Evolutionary conservation across 2,888 invertebrate species (phyloP).

Genomic region (Scaptomyza polygonia): DNA sequence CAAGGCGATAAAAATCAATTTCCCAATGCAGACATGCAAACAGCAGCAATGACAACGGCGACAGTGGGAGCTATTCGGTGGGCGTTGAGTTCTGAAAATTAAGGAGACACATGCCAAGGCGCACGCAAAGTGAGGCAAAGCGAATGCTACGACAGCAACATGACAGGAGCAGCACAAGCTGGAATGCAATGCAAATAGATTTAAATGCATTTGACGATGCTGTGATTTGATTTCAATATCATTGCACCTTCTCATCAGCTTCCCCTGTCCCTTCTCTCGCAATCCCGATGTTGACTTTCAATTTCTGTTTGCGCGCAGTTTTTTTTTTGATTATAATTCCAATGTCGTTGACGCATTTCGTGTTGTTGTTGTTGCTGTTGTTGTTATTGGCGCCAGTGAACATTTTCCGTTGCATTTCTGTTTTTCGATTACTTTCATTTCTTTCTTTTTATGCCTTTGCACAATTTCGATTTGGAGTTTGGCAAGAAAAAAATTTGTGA

Average conservation of each 20-base stretch:
- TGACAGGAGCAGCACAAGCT: constrained; percentile 12
- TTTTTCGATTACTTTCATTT: background rate
- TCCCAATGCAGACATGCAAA: constrained; percentile 53
- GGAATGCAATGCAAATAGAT: constrained; percentile 76
- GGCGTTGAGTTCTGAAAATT: constrained; percentile 37
- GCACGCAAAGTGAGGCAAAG: constrained; percentile 39
- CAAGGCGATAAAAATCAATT: constrained; percentile 74
- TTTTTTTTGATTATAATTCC: constrained; percentile 72
- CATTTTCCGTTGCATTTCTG: constrained; percentile 7
- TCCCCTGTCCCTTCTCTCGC: background rate
- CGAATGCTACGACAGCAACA: constrained; percentile 21
- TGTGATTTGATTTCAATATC: constrained; percentile 74
- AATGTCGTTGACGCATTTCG: constrained; percentile 29
- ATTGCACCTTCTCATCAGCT: background rate
- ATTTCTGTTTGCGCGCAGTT: constrained; percentile 66
- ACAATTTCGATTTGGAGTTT: constrained; percentile 32
- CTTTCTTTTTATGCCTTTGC: constrained; percentile 6
- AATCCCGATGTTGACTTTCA: constrained; percentile 69
- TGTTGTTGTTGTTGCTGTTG: constrained; percentile 1
- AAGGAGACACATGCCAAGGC: constrained; percentile 73
- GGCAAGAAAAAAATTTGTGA: constrained; percentile 12
- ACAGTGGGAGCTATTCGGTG: background rate
- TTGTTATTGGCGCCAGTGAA: constrained; percentile 26
- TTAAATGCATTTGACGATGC: constrained; percentile 77
- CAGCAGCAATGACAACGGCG: constrained; percentile 45